These are phyloP conservation scores for Colletes latitarsis DNA, from an alignment of 1,140 invertebrate genomes.

Conservation along the genomic window DNA sequence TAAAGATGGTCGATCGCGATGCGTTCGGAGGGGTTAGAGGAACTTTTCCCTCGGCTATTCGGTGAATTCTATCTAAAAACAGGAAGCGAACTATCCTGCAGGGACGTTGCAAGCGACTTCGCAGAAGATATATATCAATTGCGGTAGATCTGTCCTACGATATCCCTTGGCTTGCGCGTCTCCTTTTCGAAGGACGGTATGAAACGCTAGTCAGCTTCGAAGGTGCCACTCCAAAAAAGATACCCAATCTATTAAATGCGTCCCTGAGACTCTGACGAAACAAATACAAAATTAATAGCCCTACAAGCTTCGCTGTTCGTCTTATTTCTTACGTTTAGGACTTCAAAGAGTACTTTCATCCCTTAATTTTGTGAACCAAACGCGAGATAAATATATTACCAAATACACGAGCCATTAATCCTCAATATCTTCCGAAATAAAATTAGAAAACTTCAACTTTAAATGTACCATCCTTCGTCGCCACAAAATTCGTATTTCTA, in stretches of 20 bases:
- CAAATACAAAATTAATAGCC: no score
- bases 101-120: constrained; percentile 24
- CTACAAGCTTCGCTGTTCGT: no score
- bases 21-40: not conserved
- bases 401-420: no score
- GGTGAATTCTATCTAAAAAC: constrained; percentile 14
- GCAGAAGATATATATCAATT: constrained; percentile 47
- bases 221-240: constrained; percentile 10
- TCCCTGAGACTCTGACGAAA: no score
- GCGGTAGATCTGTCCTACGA: constrained; percentile 25
- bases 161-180: constrained; percentile 23
- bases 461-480: no score
- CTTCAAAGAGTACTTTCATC: no score
- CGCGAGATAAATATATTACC: no score
- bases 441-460: no score
- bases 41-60: constrained; percentile 2
- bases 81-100: constrained; percentile 16
- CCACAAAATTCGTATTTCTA: no score
- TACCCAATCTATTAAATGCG: not conserved
- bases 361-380: no score
- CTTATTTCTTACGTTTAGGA: no score
- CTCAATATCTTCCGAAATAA: no score
- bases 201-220: constrained; percentile 1
- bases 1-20: not conserved
- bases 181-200: not conserved